Base-by-base conservation (phyloP, 2,888 invertebrate species). In the Fragum whitleyi region DNA sequence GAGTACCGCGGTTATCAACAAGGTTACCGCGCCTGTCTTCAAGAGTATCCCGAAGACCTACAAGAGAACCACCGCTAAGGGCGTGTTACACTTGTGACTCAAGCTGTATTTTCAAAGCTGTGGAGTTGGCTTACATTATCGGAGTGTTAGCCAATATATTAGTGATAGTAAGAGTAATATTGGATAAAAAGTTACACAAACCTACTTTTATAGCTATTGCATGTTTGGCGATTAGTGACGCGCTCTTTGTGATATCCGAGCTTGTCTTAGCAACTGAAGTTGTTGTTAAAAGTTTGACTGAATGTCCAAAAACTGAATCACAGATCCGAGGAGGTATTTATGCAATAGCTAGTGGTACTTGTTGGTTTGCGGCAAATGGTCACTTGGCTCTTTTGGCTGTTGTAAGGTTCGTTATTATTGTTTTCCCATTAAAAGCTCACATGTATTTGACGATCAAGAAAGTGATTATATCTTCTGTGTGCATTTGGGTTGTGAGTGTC, bases 321-420 rank as follows among this genome's bases (percentile, higher is more conserved):
- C 1, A 26, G 9, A 36, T 72, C 19, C 0, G 9, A 14, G 47
- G 51, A 23, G 21, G 39, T n/a, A 1, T 21, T 16, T 53, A 32
- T 32, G 16, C 14, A 2, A 14, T 55, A 9, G 26, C 59, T 2
- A 42, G 0, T 0, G 74, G 65, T 1, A 36, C 39, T n/a, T 36
- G n/a, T 21, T 74, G 74, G 74, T 74, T 65, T 28, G 19, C 53
- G 16, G 65, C 74, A 2, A 74, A 65, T 21, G 55, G 47, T 0
- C 74, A 74, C 26, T 19, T 74, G 32, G 53, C 74, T 9, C 29
- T 74, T 9, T 21, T 74, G 67, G 29, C 74, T 1, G 29, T 74
- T 16, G 53, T 74, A 3, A 26, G 74, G 19, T 74, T 55, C 26
- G 19, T 74, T 0, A 47, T 74, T 16, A 36, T 74, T 3, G 74